These are phyloP conservation scores for Troides helena DNA, from an alignment of 2,888 invertebrate genomes.

Conservation along the genomic window DNA sequence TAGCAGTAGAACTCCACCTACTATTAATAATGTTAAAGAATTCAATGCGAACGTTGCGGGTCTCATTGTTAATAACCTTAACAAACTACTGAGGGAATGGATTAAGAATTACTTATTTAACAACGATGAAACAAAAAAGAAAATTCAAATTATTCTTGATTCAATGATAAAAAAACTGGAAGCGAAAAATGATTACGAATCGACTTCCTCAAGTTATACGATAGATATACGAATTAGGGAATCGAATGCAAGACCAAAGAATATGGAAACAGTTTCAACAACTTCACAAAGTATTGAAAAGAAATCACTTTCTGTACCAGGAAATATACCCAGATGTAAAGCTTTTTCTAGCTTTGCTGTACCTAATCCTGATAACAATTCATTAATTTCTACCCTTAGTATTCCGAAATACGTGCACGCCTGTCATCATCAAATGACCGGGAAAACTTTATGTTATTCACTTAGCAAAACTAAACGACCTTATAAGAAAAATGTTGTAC, in stretches of 20 bases:
- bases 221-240: slow-evolving; percentile 48
- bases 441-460: slow-evolving; percentile 33
- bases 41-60: slow-evolving; percentile 48
- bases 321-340: slow-evolving; percentile 32
- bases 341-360: slow-evolving; percentile 41
- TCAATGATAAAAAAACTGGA: slow-evolving; percentile 51
- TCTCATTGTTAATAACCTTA: slow-evolving; percentile 59
- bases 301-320: slow-evolving; percentile 19
- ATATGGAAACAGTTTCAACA: slow-evolving; percentile 35
- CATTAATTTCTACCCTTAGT: slow-evolving; percentile 63
- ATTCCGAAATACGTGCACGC: slow-evolving; percentile 55
- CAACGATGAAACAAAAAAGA: slow-evolving; percentile 49
- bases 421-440: slow-evolving; percentile 27
- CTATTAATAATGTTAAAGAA: slow-evolving; percentile 31
- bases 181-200: slow-evolving; percentile 35
- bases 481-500: slow-evolving; percentile 40
- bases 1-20: slow-evolving; percentile 39
- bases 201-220: slow-evolving; percentile 54
- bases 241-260: slow-evolving; percentile 39
- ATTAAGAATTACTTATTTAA: slow-evolving; percentile 52
- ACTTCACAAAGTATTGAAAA: slow-evolving; percentile 17
- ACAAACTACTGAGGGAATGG: slow-evolving; percentile 54
- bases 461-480: slow-evolving; percentile 38
- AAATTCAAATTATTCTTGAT: slow-evolving; percentile 53
- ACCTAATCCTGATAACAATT: slow-evolving; percentile 48